A percentile compares a stretch with the other conserved stretches of the same genome.
These are phyloP conservation scores for Emmelina monodactyla DNA, from an alignment of 2,888 invertebrate species.

Conservation along the genomic window DNA sequence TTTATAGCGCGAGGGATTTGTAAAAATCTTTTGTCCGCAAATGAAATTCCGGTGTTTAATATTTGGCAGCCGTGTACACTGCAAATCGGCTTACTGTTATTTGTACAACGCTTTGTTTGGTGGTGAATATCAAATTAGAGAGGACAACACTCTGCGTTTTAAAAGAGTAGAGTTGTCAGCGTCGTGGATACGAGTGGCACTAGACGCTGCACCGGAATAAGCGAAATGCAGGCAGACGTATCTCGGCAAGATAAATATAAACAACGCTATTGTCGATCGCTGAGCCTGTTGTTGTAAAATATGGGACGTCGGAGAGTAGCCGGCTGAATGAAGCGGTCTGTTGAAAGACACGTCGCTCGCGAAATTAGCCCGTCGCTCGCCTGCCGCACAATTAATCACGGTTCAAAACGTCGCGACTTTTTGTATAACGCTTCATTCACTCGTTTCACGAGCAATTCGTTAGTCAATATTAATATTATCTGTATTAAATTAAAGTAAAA, in stretches of 20 bases:
- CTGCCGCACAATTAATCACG: too few species aligned
- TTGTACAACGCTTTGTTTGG: neutral
- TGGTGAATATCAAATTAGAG: conserved; percentile 11
- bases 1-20: neutral
- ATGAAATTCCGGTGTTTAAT: neutral
- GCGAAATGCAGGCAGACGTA: conserved; percentile 18
- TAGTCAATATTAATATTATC: too few species aligned
- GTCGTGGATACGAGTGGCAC: conserved; percentile 23
- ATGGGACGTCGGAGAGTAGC: neutral
- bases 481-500: too few species aligned
- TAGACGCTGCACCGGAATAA: conserved; percentile 21
- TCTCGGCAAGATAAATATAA: conserved; percentile 5
- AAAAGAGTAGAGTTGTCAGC: conserved; percentile 14
- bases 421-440: too few species aligned
- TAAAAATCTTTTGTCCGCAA: neutral
- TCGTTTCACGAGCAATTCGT: too few species aligned
- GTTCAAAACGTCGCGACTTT: too few species aligned
- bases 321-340: too few species aligned
- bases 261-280: conserved; percentile 2
- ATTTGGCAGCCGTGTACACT: neutral
- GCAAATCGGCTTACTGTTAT: neutral
- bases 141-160: conserved; percentile 8
- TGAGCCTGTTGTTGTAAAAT: neutral
- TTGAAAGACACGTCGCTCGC: too few species aligned
- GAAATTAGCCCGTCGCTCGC: too few species aligned